Evolutionary conservation across 1,140 invertebrate genomes (phyloP), one percentile per base, ranked within the genome.

Genomic region (Varroa destructor): DNA sequence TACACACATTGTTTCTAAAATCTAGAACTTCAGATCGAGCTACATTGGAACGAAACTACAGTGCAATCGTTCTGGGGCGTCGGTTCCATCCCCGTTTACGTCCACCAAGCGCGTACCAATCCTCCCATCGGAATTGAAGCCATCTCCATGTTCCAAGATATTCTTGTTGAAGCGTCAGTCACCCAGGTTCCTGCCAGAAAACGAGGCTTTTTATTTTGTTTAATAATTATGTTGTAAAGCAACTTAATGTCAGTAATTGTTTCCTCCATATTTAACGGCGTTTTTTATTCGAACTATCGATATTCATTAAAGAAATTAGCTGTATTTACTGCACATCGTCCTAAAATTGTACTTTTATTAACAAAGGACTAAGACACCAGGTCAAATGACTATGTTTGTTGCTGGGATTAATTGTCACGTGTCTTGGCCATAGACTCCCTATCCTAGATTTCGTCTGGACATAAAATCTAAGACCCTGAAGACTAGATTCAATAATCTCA

Each of bases 1-100:
- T 58, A 5, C 3, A 58, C 57, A 12, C 14, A 14, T 14, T 3
- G 12, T 37, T 67, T 14, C 2, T 8, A 8, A 4, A 14, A 2
- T 37, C 6, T 40, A 67, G 61, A 67, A 37, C 61, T 67, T 1
- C 61, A 67, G 46, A 12, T 67, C 14, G 61, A 67, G 12, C 10
- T 25, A 12, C 40, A 43, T 8, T 67, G 61, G 61, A 37, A 67
- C 8, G 1, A 67, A 8, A 67, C 61, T 67, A 1, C 1, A 12
- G 40, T 67, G 0, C 61, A 36, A 4, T 67, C 61, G 14, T 67
- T 25, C 37, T 67, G 14, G 40, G 61, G 36, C 5, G 61, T 67
- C 14, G 61, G 61, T 12, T 43, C 14, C 61, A 67, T 67, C 40
- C 61, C 61, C 40, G 61, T 67, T 1, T 67, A 67, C 8, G 37